Base-by-base conservation (phyloP, 2,797 vertebrate genomes). In the Oryzias sinensis region DNA sequence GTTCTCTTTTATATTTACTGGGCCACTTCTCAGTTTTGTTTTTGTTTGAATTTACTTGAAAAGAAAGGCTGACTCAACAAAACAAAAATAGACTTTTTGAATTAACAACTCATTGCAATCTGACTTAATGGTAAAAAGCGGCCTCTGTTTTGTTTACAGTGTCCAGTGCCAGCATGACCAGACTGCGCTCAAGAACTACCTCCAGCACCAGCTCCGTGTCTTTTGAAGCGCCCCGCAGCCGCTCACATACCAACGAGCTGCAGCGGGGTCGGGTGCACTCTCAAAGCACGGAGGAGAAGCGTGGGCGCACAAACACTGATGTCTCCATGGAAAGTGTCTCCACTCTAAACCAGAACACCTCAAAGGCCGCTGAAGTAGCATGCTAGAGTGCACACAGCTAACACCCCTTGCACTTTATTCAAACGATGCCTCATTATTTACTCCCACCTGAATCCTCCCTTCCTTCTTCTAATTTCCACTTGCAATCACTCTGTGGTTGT, bases 141-240 rank as follows among this genome's bases (percentile, higher is more conserved):
- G 6, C 37, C 20, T 58, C 16, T 65, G 2, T 3, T 47, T 20
- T 37, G n/a, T 47, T 22, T 57, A 20, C 45, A 91, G 89, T 91
- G 82, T 82, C 88, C 59, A 82, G 86, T 33, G 79, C 86, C 50
- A 79, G 84, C 40, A 98, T 97, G 95, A 97, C 95, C 72, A 92
- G 95, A 63, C 91, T 97, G 75, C 90, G 95, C 8, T 96, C 95
- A 22, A 92, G 96, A 62, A 96, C 96, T 0, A 79, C 91, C 9
- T 97, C 95, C 1, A 90, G 91, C 63, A 94, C 94, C 82, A 98
- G 95, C 0, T 81, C 88, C 6, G 81, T 93, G 0, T 97, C 95
- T 50, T 49, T 90, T 45, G 94, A 96, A 9, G 89, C 90, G 27
- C 70, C 86, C n/a, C 87, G 93, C 29, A 91, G 88, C 79, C 89